Evolutionary conservation across 2,888 invertebrate genomes (phyloP).

Genomic region (Crepidodera aurea): DNA sequence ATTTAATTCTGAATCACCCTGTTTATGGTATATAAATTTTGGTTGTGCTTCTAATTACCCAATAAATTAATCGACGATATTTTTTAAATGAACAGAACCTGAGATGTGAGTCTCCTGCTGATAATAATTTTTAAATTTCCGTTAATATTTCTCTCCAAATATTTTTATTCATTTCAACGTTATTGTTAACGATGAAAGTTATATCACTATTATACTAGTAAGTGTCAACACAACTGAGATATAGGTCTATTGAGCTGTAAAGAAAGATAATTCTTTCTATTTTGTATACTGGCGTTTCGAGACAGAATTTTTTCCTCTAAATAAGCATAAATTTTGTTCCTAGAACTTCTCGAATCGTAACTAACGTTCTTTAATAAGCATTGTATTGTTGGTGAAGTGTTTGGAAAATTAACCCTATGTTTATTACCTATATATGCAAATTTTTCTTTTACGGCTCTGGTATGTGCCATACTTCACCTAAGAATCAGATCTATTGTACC

Average conservation of each 20-base stretch:
- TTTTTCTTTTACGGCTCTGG: conserved; percentile 8
- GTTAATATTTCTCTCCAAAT: conserved; percentile 4
- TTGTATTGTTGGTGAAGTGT: conserved; percentile 15
- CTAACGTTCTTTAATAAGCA: conserved; percentile 19
- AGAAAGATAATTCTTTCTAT: conserved; percentile 18
- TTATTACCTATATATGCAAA: conserved; percentile 15
- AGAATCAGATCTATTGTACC: conserved; percentile 1
- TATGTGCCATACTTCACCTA: neutral
- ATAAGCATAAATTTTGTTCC: conserved; percentile 12
- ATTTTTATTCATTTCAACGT: conserved; percentile 19
- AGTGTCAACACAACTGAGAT: conserved; percentile 24
- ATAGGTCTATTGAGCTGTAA: conserved; percentile 20
- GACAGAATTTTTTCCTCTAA: conserved; percentile 7
- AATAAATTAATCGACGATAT: neutral
- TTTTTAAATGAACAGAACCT: neutral
- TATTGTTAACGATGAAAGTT: conserved; percentile 27
- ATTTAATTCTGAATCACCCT: too few species aligned
- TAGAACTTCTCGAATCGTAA: conserved; percentile 18
- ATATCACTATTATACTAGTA: conserved; percentile 22
- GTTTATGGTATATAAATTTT: too few species aligned
- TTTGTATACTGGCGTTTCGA: conserved; percentile 9
- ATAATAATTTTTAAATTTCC: neutral
- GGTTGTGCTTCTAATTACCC: neutral
- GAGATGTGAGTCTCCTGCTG: neutral
- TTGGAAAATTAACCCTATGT: conserved; percentile 15